A percentile compares a stretch with the other conserved stretches of the same genome.
These are phyloP conservation scores for Ceratosolen fusciceps DNA, from an alignment of 1,140 invertebrate species.

Conservation along the genomic window DNA sequence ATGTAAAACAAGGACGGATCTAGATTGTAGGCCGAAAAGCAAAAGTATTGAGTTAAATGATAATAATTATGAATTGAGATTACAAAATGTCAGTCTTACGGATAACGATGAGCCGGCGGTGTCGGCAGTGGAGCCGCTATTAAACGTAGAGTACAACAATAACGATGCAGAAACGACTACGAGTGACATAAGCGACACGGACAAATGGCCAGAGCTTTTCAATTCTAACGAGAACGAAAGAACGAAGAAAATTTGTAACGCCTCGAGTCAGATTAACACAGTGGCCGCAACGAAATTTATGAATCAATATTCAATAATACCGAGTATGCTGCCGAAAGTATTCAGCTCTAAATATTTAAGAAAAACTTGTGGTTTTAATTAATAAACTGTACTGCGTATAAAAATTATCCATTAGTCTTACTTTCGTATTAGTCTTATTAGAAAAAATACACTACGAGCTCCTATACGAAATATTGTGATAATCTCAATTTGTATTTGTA, in stretches of 20 bases:
- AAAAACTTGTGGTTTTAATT: constrained; percentile 36
- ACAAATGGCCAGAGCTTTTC: not conserved
- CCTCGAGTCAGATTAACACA: not conserved
- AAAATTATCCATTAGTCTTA: not conserved
- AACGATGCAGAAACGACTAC: too few species aligned
- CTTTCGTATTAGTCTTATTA: constrained; percentile 6
- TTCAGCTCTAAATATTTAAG: constrained; percentile 38
- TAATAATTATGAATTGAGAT: constrained; percentile 1
- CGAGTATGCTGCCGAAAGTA: constrained; percentile 10
- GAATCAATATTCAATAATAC: not conserved
- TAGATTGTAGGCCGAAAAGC: too few species aligned
- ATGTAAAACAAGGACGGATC: too few species aligned
- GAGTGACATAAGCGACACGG: not conserved
- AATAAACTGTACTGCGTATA: constrained; percentile 10
- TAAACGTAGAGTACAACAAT: not conserved
- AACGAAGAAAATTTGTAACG: not conserved
- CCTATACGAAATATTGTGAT: too few species aligned
- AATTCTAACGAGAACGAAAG: not conserved
- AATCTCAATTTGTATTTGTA: too few species aligned
- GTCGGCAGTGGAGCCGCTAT: too few species aligned
- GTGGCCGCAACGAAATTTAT: not conserved
- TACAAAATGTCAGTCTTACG: not conserved
- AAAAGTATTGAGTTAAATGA: too few species aligned
- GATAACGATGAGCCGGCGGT: constrained; percentile 17
- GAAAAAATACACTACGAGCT: constrained; percentile 5